Base-by-base conservation (phyloP, 1,140 invertebrate genomes). In the Drosophila ananassae region DNA sequence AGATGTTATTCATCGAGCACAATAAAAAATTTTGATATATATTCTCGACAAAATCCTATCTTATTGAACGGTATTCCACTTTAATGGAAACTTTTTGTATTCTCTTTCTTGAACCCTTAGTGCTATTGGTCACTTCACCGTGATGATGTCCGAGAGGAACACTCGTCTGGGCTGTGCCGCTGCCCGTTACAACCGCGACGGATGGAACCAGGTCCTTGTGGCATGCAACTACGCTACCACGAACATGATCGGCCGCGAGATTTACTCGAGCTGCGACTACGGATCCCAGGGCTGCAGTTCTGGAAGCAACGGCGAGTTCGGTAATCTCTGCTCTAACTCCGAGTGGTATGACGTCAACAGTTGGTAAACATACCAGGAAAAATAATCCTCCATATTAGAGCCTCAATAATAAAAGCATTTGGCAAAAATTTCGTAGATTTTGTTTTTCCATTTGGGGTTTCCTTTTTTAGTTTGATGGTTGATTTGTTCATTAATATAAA, bases 331-430 rank as follows among this genome's bases (percentile, higher is more conserved):
- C 72, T 77, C 76, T 6, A 1, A 10, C 41, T 66, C 47, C 6
- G 83, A 93, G 92, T 59, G 30, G 25, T 80, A 80, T 47, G 71
- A 79, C 44, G 77, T 79, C 17, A 79, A 79, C 46, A 79, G 71
- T 32, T 79, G 73, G 67, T 53, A 57, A 48, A 21, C 0, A 1
- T 6, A 2, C 1, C 2, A 5, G n/a, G 25, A 8, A 3, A 41
- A n/a, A n/a, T n/a, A 12, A 21, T 44, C 41, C 41, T 9, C 41
- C 2, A 21, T n/a, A 37, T 37, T 1, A 3, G 4, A 37, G 34
- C 34, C 34, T 12, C 2, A n/a, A 22, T n/a, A 30, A 24, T 57
- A 57, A 57, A 57, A 3, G 13, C 7, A 37, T 34, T 37, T 1
- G 10, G 34, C 34, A 37, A n/a, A 0, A 32, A 8, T 32, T 32